Percentiles rank a stretch among this genome's conserved stretches.
phyloP scores from a whole-genome alignment of 2,113 vertebrate genomes.

The Carassius gibelio region DNA sequence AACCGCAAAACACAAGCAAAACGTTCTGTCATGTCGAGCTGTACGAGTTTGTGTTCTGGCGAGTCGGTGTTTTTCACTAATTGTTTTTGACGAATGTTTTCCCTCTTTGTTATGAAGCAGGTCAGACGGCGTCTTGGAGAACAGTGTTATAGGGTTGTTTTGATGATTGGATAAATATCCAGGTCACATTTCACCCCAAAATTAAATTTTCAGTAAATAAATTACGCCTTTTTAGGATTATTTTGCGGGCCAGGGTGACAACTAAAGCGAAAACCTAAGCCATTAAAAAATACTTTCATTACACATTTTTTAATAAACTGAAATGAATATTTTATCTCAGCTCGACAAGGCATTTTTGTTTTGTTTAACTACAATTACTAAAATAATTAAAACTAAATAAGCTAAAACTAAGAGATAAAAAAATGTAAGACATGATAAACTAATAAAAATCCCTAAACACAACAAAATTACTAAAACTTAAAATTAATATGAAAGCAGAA shows the following conservation, averaged over 20 bases:
- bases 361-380: background rate
- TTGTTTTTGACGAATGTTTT: conserved; percentile 44
- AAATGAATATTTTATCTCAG: background rate
- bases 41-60: conserved; percentile 63
- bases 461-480: background rate
- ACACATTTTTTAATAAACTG: background rate
- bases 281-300: background rate
- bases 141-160: background rate
- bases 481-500: too few species aligned
- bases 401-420: background rate
- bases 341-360: background rate
- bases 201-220: background rate
- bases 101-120: conserved; percentile 23
- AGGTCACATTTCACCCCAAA: background rate
- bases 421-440: background rate
- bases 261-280: background rate
- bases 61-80: conserved; percentile 39
- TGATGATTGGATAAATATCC: background rate
- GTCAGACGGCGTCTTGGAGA: background rate
- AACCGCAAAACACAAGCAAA: conserved; percentile 56
- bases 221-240: background rate
- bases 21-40: conserved; percentile 69
- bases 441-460: background rate
- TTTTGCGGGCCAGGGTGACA: background rate
- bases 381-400: background rate